Percentiles rank a stretch among this genome's conserved stretches.
phyloP scores from a whole-genome alignment of 92 coral and sea anemone species.

The Epizoanthus illoricatus region DNA sequence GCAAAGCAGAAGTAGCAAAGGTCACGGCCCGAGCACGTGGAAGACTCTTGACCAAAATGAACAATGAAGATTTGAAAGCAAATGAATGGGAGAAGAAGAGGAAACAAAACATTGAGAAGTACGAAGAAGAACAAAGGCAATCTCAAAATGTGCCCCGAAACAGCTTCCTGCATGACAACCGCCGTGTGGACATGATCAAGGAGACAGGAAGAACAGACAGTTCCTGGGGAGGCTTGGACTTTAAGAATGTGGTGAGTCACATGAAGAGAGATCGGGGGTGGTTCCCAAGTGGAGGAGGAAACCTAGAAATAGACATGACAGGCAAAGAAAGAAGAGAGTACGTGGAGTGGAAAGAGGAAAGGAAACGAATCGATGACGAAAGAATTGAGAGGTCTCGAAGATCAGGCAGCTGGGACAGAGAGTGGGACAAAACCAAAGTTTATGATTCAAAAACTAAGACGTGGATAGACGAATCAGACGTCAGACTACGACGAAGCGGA shows the following conservation, averaged over 20 bases:
- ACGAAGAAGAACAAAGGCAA: constrained; percentile 47
- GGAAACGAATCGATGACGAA: constrained; percentile 63
- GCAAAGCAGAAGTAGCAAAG: constrained; percentile 7
- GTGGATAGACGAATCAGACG: constrained; percentile 19
- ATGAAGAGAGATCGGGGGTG: constrained; percentile 54
- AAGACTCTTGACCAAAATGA: constrained; percentile 65
- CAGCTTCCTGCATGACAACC: constrained; percentile 58
- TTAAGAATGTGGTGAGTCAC: constrained; percentile 60
- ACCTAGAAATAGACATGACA: constrained; percentile 64
- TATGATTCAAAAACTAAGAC: constrained; percentile 14
- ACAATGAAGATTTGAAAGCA: constrained; percentile 75
- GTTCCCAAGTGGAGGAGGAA: constrained; percentile 27
- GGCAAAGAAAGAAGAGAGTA: constrained; percentile 75
- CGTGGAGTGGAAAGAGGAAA: constrained; percentile 73
- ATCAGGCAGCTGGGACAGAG: constrained; percentile 72
- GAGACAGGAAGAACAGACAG: constrained; percentile 63
- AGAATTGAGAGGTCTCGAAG: constrained; percentile 66
- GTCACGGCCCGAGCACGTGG: constrained; percentile 73
- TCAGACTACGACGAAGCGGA: constrained; percentile 1
- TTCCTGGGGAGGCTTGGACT: constrained; percentile 78
- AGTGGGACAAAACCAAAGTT: constrained; percentile 71
- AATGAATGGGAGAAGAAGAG: constrained; percentile 67
- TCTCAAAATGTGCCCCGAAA: not conserved
- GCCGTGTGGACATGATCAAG: constrained; percentile 64
- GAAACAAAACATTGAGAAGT: constrained; percentile 42